Evolutionary conservation across 2,113 vertebrate genomes (phyloP).

Genomic region (Caracal caracal): DNA sequence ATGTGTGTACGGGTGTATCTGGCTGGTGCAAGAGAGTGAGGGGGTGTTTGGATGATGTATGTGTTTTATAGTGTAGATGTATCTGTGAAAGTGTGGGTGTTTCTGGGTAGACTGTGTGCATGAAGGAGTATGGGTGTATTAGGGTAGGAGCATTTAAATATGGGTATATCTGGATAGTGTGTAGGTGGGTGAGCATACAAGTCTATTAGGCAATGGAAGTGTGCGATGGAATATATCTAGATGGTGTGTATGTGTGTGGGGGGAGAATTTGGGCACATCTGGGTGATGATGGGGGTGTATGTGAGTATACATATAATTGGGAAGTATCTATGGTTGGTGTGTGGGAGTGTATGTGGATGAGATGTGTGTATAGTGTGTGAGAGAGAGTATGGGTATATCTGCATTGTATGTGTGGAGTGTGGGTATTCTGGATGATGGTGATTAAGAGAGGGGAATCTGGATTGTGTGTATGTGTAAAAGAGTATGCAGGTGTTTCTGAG

Average conservation of each 20-base stretch:
- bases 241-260: background rate
- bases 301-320: conserved; percentile 5
- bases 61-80: background rate
- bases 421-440: conserved; percentile 3
- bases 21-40: background rate
- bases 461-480: background rate
- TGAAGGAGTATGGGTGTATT: background rate
- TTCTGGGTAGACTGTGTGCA: background rate
- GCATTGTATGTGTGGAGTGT: background rate
- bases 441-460: conserved; percentile 2
- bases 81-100: background rate
- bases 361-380: background rate
- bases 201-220: conserved; percentile 24
- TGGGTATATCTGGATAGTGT: background rate
- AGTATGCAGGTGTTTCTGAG: conserved; percentile 8
- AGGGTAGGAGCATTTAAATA: background rate
- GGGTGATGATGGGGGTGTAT: background rate
- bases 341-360: background rate
- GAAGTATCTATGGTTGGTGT: background rate
- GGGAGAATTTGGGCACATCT: conserved; percentile 4
- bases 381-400: background rate
- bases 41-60: background rate
- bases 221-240: background rate
- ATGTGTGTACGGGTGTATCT: background rate
- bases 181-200: conserved; percentile 14